These are phyloP conservation scores for Caracal caracal DNA, from an alignment of 2,113 vertebrate genomes.

Conservation along the genomic window DNA sequence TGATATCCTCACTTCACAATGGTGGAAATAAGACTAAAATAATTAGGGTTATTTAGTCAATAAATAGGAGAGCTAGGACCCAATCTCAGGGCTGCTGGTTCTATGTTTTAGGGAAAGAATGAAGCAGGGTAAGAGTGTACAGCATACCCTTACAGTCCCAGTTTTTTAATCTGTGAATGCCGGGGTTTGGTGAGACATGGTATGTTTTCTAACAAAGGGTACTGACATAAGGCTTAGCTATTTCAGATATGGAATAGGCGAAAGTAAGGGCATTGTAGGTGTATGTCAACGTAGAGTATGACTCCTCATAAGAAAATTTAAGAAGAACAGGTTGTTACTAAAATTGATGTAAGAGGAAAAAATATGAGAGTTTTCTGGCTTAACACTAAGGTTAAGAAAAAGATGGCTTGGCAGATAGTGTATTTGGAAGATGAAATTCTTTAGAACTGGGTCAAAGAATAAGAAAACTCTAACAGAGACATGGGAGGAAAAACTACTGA, in stretches of 20 bases:
- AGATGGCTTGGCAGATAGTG: conserved; percentile 76
- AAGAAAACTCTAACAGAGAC: not conserved
- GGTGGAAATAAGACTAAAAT: not conserved
- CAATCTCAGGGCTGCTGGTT: not conserved
- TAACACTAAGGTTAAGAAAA: conserved; percentile 75
- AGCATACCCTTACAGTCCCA: not conserved
- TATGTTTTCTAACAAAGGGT: not conserved
- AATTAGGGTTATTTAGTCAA: not conserved
- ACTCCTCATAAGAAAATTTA: not conserved
- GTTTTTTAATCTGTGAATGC: not conserved
- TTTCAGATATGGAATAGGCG: not conserved
- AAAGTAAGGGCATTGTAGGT: not conserved
- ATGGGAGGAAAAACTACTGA: not conserved
- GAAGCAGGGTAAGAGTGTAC: not conserved
- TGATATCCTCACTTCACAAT: not conserved
- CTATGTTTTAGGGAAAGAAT: not conserved
- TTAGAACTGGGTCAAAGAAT: conserved; percentile 65
- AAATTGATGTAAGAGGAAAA: conserved; percentile 42
- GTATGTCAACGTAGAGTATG: not conserved
- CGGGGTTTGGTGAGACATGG: not conserved
- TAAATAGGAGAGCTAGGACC: not conserved
- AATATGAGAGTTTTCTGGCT: conserved; percentile 60
- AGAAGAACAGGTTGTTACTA: conserved; percentile 29
- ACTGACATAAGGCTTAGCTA: not conserved
- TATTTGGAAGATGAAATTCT: conserved; percentile 80